phyloP scores from a whole-genome alignment of 2,113 vertebrate genomes.

The Nettapus auritus region DNA sequence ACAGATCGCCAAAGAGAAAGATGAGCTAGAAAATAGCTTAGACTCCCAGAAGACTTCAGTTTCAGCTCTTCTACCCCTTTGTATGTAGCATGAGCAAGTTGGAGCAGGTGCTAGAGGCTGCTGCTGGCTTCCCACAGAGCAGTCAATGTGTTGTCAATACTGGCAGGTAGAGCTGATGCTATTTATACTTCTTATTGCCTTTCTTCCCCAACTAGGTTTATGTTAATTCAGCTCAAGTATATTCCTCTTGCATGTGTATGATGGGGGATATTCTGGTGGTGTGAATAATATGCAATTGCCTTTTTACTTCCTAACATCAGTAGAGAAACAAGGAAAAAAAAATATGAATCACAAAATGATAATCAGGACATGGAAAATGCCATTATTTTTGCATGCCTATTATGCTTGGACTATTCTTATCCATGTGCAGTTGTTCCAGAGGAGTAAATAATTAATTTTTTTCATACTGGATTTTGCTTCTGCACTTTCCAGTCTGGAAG shows the following conservation, averaged over 20 bases:
- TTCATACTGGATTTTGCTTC: not conserved
- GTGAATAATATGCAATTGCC: not conserved
- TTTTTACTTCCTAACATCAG: not conserved
- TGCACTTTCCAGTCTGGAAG: too few species aligned
- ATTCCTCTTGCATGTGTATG: not conserved
- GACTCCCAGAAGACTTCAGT: not conserved
- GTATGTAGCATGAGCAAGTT: not conserved
- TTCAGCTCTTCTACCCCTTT: not conserved
- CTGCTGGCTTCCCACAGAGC: not conserved
- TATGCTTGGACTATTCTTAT: not conserved
- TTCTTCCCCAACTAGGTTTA: not conserved
- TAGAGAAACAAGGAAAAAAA: not conserved
- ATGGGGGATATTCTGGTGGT: not conserved
- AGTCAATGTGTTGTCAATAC: not conserved
- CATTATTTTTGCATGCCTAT: not conserved
- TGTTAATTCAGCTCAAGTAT: not conserved
- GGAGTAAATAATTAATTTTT: not conserved
- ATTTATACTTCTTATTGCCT: not conserved
- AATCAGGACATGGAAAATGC: not conserved
- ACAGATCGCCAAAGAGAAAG: not conserved
- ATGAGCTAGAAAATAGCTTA: not conserved
- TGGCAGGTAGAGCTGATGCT: not conserved
- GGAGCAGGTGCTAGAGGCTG: not conserved
- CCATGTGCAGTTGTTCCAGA: not conserved
- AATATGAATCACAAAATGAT: not conserved